phyloP scores from a whole-genome alignment of 2,797 vertebrate species.

The Hyperoplus lanceolatus region DNA sequence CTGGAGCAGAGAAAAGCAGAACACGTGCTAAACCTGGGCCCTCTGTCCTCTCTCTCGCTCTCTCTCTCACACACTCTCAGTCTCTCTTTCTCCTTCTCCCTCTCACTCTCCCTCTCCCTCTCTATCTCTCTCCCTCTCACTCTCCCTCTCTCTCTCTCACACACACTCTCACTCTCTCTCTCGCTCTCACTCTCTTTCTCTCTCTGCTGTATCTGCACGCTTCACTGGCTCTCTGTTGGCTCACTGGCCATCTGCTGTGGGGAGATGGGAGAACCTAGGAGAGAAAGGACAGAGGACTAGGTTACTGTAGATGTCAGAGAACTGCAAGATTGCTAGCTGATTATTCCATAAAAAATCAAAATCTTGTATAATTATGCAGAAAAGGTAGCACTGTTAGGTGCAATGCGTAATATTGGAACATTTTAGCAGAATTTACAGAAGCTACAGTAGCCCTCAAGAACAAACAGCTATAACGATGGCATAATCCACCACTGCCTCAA shows the following conservation, averaged over 20 bases:
- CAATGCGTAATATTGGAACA: too few species aligned
- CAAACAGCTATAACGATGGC: too few species aligned
- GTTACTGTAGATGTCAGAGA: slow-evolving; percentile 63
- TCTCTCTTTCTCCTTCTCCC: slow-evolving; percentile 48
- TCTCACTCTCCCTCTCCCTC: slow-evolving; percentile 56
- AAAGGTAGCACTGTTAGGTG: neutral
- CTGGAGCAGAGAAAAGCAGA: slow-evolving; percentile 61
- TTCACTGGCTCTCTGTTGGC: slow-evolving; percentile 77
- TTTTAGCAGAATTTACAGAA: too few species aligned
- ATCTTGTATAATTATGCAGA: neutral
- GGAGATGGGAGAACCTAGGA: slow-evolving; percentile 63
- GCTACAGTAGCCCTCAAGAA: too few species aligned
- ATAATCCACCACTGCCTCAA: too few species aligned
- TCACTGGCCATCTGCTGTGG: slow-evolving; percentile 84
- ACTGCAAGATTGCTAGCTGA: slow-evolving; percentile 58
- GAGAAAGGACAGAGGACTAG: slow-evolving; percentile 30
- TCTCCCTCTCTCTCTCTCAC: slow-evolving; percentile 30
- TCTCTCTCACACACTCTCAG: slow-evolving; percentile 26
- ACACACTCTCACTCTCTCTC: too few species aligned
- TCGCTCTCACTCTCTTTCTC: slow-evolving; percentile 18
- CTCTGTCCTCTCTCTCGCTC: slow-evolving; percentile 40
- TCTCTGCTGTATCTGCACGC: slow-evolving; percentile 73
- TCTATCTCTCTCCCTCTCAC: slow-evolving; percentile 27
- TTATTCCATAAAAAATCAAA: neutral
- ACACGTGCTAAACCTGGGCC: slow-evolving; percentile 53